Percentiles rank a stretch among this genome's conserved stretches.
Evolutionary conservation across 2,113 vertebrate genomes (phyloP).

Genomic region (Paracyprichromis sp.): DNA sequence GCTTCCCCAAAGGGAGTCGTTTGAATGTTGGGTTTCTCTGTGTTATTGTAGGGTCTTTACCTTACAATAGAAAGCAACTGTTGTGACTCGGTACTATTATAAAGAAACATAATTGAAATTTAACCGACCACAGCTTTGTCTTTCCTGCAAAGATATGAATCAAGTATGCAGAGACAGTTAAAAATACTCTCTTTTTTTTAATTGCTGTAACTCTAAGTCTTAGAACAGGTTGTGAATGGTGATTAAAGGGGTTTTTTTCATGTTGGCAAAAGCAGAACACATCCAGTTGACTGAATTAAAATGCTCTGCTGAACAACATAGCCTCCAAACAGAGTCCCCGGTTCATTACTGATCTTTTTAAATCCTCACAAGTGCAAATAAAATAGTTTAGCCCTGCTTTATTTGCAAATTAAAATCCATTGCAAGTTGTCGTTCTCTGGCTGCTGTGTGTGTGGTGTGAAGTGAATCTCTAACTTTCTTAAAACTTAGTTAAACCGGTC

Average conservation of each 20-base stretch:
- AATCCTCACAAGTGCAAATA: conserved; percentile 27
- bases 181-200: neutral
- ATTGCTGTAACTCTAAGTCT: neutral
- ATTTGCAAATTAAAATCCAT: conserved; percentile 29
- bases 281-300: neutral
- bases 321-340: neutral
- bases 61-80: neutral
- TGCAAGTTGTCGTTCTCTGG: neutral
- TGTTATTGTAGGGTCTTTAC: neutral
- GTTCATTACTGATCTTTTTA: conserved; percentile 25
- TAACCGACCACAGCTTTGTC: neutral
- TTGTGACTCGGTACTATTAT: neutral
- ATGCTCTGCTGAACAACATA: neutral
- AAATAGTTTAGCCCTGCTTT: conserved; percentile 19
- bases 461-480: neutral
- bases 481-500: neutral
- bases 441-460: neutral
- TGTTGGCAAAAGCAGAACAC: neutral
- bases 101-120: neutral
- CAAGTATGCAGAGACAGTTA: neutral
- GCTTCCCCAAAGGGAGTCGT: neutral
- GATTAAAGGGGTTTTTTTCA: neutral
- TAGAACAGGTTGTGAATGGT: neutral
- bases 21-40: neutral
- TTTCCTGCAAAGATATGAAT: neutral